Percentiles rank a stretch among this genome's conserved stretches.
These are phyloP conservation scores for Coracias cyanogaster DNA, from an alignment of 2,797 vertebrate species.

Conservation along the genomic window DNA sequence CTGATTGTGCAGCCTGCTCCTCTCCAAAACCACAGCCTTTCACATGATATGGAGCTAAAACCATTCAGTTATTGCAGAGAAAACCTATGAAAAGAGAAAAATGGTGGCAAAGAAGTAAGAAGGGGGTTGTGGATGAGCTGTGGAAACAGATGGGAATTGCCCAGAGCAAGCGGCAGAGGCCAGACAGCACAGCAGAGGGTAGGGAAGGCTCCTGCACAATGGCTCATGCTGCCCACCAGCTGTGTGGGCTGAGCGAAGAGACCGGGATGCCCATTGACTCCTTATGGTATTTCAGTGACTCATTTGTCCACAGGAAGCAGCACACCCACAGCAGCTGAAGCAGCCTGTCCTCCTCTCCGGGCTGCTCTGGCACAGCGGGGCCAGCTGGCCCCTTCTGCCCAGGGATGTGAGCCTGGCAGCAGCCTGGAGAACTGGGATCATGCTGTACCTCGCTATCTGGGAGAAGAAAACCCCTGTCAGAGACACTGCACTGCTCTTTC, in stretches of 20 bases:
- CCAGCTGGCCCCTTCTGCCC: neutral
- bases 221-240: slow-evolving; percentile 54
- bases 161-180: neutral
- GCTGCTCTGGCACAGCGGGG: neutral
- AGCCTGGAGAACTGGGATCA: neutral
- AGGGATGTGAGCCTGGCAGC: neutral
- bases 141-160: slow-evolving; percentile 32
- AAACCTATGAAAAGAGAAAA: neutral
- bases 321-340: slow-evolving; percentile 34
- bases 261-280: slow-evolving; percentile 24
- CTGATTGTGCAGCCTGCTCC: neutral
- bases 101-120: neutral
- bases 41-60: neutral
- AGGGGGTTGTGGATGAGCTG: neutral
- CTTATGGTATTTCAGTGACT: slow-evolving; percentile 50
- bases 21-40: neutral
- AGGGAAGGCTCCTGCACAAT: neutral
- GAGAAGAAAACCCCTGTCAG: neutral
- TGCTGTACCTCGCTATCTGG: neutral
- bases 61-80: neutral
- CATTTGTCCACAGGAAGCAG: neutral
- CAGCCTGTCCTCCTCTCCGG: neutral
- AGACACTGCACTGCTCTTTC: neutral
- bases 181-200: neutral
- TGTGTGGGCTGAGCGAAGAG: slow-evolving; percentile 24